These are phyloP conservation scores for Netelia melanura DNA, from an alignment of 2,888 invertebrate species.

Conservation along the genomic window DNA sequence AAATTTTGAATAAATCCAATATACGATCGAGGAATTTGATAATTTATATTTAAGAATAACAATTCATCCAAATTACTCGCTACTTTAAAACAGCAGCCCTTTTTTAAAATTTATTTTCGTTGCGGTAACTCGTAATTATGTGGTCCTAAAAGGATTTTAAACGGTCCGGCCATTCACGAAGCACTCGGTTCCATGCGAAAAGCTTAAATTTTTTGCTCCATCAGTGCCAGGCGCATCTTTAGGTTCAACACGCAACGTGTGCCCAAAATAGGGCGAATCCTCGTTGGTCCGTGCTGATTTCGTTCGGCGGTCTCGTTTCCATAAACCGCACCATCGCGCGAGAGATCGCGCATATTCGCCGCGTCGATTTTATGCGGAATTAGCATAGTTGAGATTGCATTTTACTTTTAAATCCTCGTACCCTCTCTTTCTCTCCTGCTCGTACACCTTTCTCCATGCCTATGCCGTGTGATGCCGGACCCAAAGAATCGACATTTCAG, in stretches of 20 bases:
- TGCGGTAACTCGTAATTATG: not conserved
- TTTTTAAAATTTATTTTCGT: not conserved
- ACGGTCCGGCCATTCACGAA: not conserved
- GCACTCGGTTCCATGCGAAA: not conserved
- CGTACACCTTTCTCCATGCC: conserved; percentile 11
- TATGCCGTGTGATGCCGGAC: conserved; percentile 52
- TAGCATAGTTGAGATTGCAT: conserved; percentile 79
- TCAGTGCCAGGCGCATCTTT: not conserved
- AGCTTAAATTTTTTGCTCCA: not conserved
- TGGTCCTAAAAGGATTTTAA: not conserved
- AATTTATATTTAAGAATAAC: too few relatives aligned
- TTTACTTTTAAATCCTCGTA: conserved; percentile 77
- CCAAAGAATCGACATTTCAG: conserved; percentile 66
- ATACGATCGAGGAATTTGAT: too few relatives aligned
- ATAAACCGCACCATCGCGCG: not conserved
- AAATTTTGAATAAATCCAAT: too few relatives aligned
- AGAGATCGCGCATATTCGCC: conserved; percentile 71
- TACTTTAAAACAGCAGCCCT: too few relatives aligned
- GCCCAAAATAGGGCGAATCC: not conserved
- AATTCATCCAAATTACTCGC: too few relatives aligned
- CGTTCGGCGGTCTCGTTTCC: not conserved
- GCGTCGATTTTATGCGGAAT: conserved; percentile 74
- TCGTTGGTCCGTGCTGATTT: not conserved
- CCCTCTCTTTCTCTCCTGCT: conserved; percentile 4
- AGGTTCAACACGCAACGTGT: not conserved